Base-by-base conservation (phyloP, 2,888 invertebrate species). In the Graphium colonna region DNA sequence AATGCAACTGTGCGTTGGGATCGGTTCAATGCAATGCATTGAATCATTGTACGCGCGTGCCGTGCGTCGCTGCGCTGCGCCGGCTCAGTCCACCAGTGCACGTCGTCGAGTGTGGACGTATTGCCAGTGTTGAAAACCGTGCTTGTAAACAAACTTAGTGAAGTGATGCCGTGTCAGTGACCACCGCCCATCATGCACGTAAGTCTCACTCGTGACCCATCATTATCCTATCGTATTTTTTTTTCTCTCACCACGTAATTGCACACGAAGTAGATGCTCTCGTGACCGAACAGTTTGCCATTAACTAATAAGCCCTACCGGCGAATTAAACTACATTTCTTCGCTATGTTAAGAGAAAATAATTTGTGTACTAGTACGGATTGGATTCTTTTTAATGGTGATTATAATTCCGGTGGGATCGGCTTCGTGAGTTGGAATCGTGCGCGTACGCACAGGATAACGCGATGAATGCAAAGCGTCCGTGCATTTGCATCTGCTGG, bases 151-250 rank as follows among this genome's bases (percentile, higher is more conserved):
- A 77, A 81, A 77, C 76, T 76, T n/a, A 73, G 61, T 73, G 62
- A 64, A 65, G 71, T 77, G 78, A 76, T 76, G 76, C 69, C 64
- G 75, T 81, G 77, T 64, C 70, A 77, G 83, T 84, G 82, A 62
- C 63, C 56, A 60, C 64, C 58, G 63, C 57, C 54, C 73, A 86
- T 82, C 79, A 88, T 88, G 88, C 87, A 88, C 77, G 88, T 87
- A 66, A 88, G 88, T 86, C 69, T 57, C 28, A 36, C 48, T 48
- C 26, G 15, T 36, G 41, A 46, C 39, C 49, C 41, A 50, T 50
- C 17, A 41, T 53, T 53, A 53, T 17, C 10, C 41, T 42, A 42
- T 42, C 12, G 38, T 53, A 17, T 16, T 52, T 52, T 45, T 42
- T 47, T 52, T n/a, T n/a, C n/a, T n/a, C n/a, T n/a, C n/a, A n/a